These are phyloP conservation scores for Holotrichia oblita DNA, from an alignment of 1,140 invertebrate species.

Conservation along the genomic window DNA sequence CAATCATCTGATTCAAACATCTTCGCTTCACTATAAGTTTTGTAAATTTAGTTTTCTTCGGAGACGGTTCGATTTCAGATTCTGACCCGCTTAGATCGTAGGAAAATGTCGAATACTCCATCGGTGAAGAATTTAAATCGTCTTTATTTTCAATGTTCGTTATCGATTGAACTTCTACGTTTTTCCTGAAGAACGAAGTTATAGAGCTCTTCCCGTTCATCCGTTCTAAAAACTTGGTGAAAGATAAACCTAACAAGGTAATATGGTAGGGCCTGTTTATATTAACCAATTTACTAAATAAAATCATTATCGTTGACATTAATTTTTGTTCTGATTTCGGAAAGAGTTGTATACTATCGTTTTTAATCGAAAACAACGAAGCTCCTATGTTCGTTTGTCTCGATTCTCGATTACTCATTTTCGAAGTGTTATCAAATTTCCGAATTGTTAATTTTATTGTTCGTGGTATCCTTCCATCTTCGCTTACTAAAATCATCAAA, in stretches of 20 bases:
- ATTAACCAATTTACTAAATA: slow-evolving; percentile 78
- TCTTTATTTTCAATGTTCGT: slow-evolving; percentile 67
- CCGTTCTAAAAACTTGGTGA: slow-evolving; percentile 80
- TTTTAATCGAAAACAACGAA: slow-evolving; percentile 68
- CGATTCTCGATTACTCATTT: slow-evolving; percentile 73
- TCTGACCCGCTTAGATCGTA: slow-evolving; percentile 64
- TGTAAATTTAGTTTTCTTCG: slow-evolving; percentile 71
- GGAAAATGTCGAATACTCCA: slow-evolving; percentile 56
- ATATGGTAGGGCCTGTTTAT: slow-evolving; percentile 74
- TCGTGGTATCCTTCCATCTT: slow-evolving; percentile 79
- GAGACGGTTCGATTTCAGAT: slow-evolving; percentile 73
- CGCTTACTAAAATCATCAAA: slow-evolving; percentile 73
- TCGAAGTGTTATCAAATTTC: slow-evolving; percentile 70
- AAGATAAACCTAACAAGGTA: slow-evolving; percentile 78
- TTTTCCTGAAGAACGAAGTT: slow-evolving; percentile 75
- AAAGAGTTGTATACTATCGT: slow-evolving; percentile 64
- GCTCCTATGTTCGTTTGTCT: slow-evolving; percentile 75
- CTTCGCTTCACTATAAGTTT: slow-evolving; percentile 62
- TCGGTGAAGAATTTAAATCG: slow-evolving; percentile 42
- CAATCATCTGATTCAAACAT: slow-evolving; percentile 63
- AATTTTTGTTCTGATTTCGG: slow-evolving; percentile 71
- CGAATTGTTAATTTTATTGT: slow-evolving; percentile 77
- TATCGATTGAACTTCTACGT: slow-evolving; percentile 76
- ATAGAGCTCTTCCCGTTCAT: slow-evolving; percentile 72
- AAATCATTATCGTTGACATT: slow-evolving; percentile 74